phyloP scores from a whole-genome alignment of 2,113 vertebrate genomes.

The Budorcas taxicolor region DNA sequence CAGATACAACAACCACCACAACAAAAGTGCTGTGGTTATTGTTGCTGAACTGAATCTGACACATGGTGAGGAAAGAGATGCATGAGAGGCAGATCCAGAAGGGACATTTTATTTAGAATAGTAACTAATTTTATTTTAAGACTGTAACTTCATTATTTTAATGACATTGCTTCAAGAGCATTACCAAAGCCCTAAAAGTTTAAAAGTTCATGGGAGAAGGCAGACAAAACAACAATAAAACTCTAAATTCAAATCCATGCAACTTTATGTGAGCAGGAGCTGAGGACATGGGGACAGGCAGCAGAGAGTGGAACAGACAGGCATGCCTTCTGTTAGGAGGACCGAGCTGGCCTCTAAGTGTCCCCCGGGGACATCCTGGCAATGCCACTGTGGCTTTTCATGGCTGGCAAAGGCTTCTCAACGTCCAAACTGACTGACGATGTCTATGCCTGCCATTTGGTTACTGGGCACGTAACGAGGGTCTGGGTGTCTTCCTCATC shows the following conservation, averaged over 20 bases:
- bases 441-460: constrained; percentile 85
- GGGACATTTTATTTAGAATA: background rate
- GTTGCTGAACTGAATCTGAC: background rate
- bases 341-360: background rate
- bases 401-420: constrained; percentile 46
- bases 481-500: constrained; percentile 87
- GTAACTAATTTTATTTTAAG: background rate
- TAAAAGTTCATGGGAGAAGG: background rate
- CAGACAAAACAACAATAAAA: background rate
- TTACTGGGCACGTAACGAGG: constrained; percentile 86
- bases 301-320: background rate
- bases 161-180: too few relatives aligned
- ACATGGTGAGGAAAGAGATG: too few relatives aligned
- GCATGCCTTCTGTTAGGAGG: rapidly evolving
- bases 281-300: rapidly evolving
- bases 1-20: too few relatives aligned
- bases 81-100: background rate
- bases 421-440: constrained; percentile 83
- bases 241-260: background rate
- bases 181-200: background rate
- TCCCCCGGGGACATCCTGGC: rapidly evolving
- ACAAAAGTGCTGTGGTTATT: background rate
- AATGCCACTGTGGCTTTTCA: rapidly evolving
- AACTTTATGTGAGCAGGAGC: rapidly evolving
- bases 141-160: background rate